A percentile compares a stretch with the other conserved stretches of the same genome.
These are phyloP conservation scores for Penaeus monodon DNA, from an alignment of 2,888 invertebrate genomes.

Conservation along the genomic window DNA sequence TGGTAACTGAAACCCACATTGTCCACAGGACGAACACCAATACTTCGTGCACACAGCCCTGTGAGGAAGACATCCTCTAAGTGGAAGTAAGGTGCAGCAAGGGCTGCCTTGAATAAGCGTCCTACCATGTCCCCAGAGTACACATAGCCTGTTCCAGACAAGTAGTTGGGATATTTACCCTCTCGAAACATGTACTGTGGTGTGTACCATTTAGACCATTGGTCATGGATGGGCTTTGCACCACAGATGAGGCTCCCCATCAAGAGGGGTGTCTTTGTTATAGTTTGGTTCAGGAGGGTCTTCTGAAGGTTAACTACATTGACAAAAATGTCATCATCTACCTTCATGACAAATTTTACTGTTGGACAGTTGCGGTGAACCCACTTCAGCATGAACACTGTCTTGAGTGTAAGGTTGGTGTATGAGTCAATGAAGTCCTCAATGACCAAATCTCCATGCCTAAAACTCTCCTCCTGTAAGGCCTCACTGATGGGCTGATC, in stretches of 20 bases:
- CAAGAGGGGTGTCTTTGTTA: slow-evolving; percentile 64
- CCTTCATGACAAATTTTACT: slow-evolving; percentile 57
- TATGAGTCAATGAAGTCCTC: slow-evolving; percentile 65
- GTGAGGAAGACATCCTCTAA: slow-evolving; percentile 69
- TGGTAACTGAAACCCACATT: slow-evolving; percentile 66
- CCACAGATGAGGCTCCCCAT: slow-evolving; percentile 68
- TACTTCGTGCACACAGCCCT: slow-evolving; percentile 66
- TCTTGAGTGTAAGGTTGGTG: slow-evolving; percentile 64
- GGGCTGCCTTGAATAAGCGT: slow-evolving; percentile 66
- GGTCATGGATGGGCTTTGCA: slow-evolving; percentile 66
- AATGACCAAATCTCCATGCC: slow-evolving; percentile 58
- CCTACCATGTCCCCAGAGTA: slow-evolving; percentile 67
- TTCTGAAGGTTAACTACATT: slow-evolving; percentile 58
- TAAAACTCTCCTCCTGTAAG: slow-evolving; percentile 37
- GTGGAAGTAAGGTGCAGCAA: slow-evolving; percentile 67
- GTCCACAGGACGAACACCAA: slow-evolving; percentile 65
- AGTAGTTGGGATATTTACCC: slow-evolving; percentile 68
- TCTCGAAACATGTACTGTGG: slow-evolving; percentile 66
- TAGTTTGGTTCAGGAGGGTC: slow-evolving; percentile 28
- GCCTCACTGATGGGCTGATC: slow-evolving; percentile 1
- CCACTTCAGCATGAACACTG: slow-evolving; percentile 63
- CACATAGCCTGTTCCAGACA: slow-evolving; percentile 69
- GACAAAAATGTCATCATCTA: slow-evolving; percentile 65
- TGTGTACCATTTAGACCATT: slow-evolving; percentile 62
- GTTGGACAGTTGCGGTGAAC: slow-evolving; percentile 50